phyloP scores from a whole-genome alignment of 2,113 vertebrate species.

The Geococcyx californianus region DNA sequence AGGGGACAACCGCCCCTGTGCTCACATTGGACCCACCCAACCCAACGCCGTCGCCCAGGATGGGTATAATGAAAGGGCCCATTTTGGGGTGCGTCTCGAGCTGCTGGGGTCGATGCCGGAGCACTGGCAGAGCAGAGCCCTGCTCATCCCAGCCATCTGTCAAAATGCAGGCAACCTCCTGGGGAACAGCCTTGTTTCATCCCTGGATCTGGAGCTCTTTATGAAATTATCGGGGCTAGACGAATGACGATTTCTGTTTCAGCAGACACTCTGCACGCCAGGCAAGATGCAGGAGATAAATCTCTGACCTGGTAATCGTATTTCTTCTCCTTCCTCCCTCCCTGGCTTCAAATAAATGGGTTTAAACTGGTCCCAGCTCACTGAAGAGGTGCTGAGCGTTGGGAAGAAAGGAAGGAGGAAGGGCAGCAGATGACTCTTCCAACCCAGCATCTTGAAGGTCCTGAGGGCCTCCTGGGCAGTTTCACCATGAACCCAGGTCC shows the following conservation, averaged over 20 bases:
- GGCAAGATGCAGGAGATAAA: background rate
- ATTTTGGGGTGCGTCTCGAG: background rate
- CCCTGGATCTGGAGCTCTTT: background rate
- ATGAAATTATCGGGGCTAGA: constrained; percentile 20
- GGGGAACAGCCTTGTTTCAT: background rate
- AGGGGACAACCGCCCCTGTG: background rate
- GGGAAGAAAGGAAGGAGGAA: background rate
- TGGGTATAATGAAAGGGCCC: background rate
- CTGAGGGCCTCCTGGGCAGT: background rate
- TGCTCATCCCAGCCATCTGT: background rate
- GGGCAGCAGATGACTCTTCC: background rate
- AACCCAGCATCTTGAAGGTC: background rate
- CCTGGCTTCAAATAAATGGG: background rate
- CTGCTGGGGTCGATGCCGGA: background rate
- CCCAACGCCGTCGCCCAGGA: background rate
- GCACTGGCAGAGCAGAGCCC: background rate
- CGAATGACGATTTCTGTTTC: background rate
- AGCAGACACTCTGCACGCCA: background rate
- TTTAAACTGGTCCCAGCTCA: background rate
- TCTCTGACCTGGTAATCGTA: background rate
- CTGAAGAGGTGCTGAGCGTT: background rate
- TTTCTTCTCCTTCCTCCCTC: background rate
- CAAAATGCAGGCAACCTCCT: background rate
- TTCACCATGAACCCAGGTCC: background rate
- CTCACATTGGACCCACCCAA: background rate